Percentiles rank a stretch among this genome's conserved stretches.
Evolutionary conservation across 2,888 invertebrate genomes (phyloP).

Genomic region (Perizoma flavofasciatum): DNA sequence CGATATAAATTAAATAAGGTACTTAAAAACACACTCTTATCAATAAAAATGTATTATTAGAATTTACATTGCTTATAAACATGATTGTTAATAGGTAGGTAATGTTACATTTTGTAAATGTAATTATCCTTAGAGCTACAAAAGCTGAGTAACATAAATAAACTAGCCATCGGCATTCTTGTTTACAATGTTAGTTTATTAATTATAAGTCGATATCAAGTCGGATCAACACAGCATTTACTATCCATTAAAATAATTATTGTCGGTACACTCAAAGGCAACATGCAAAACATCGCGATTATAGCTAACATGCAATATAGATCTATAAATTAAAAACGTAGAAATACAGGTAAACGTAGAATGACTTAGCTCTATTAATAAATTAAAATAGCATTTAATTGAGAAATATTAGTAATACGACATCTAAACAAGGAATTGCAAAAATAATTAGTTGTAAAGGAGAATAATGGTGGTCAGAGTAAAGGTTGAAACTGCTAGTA

Average conservation of each 20-base stretch:
- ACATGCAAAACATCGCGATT: conserved; percentile 13
- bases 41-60: conserved; percentile 55
- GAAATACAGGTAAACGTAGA: conserved; percentile 3
- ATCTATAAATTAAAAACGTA: not conserved
- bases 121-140: conserved; percentile 30
- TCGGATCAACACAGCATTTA: conserved; percentile 10
- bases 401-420: conserved; percentile 6
- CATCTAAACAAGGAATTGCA: conserved; percentile 3
- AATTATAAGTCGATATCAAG: conserved; percentile 7
- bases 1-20: conserved; percentile 35
- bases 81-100: conserved; percentile 53
- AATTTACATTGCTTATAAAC: conserved; percentile 52
- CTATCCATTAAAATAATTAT: conserved; percentile 20
- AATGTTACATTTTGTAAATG: conserved; percentile 31
- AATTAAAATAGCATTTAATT: conserved; percentile 19
- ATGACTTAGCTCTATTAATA: conserved; percentile 22
- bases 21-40: conserved; percentile 10
- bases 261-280: conserved; percentile 14
- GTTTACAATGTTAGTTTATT: conserved; percentile 2
- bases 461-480: not conserved
- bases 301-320: conserved; percentile 14
- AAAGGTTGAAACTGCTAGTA: conserved; percentile 20
- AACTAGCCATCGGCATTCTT: conserved; percentile 12
- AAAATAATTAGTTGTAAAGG: conserved; percentile 11
- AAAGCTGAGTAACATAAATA: conserved; percentile 23